phyloP scores from a whole-genome alignment of 2,797 vertebrate species.

The Anniella stebbinsi region DNA sequence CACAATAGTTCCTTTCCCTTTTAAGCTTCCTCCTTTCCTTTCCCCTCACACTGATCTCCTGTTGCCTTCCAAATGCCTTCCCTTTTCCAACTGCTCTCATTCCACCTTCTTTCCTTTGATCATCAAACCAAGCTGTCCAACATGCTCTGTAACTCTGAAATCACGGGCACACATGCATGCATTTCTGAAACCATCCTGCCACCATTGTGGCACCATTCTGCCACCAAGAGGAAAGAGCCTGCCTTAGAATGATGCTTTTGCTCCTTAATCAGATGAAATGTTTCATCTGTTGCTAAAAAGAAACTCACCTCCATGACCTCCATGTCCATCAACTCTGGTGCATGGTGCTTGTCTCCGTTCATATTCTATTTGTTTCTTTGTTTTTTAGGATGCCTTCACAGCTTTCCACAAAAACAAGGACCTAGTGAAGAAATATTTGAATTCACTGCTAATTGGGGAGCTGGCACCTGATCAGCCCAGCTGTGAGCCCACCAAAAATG shows the following conservation, averaged over 20 bases:
- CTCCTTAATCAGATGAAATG: not conserved
- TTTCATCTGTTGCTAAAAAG: not conserved
- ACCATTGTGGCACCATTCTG: no score
- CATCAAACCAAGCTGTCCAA: not conserved
- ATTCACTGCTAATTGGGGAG: conserved; percentile 78
- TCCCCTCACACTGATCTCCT: no score
- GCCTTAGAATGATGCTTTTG: not conserved
- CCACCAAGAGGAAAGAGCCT: not conserved
- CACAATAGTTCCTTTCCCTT: no score
- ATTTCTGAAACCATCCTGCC: not conserved
- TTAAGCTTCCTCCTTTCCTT: no score
- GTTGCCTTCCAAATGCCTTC: no score
- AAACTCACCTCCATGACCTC: not conserved
- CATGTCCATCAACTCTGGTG: not conserved
- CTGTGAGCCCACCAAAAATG: conserved; percentile 79
- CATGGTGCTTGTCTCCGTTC: not conserved
- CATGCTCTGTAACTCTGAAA: no score
- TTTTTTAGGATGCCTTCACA: conserved; percentile 49
- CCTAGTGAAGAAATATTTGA: conserved; percentile 70
- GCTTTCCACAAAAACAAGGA: conserved; percentile 53
- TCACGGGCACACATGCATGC: not conserved
- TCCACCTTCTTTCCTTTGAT: not conserved
- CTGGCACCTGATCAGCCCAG: conserved; percentile 76
- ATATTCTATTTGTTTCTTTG: not conserved
- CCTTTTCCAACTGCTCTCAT: not conserved